Evolutionary conservation across 2,113 vertebrate species (phyloP).

Genomic region (Capra hircus): DNA sequence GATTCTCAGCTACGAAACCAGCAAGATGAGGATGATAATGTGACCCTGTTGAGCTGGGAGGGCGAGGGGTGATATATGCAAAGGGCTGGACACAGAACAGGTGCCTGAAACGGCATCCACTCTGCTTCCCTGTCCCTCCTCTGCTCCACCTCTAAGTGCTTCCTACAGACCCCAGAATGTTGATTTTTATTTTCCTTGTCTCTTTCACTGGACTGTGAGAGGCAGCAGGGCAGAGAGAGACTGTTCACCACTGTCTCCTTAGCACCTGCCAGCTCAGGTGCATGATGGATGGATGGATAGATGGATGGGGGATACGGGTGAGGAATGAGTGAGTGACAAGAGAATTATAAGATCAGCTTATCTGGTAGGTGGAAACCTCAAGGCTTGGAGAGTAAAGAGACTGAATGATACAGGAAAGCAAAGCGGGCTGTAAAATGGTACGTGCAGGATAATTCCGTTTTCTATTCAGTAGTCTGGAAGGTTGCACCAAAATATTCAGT

Average conservation of each 20-base stretch:
- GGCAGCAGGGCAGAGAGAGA: background rate
- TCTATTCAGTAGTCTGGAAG: background rate
- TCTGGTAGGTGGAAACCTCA: background rate
- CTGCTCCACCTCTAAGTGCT: background rate
- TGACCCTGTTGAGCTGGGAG: no score
- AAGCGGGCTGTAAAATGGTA: background rate
- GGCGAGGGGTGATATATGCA: background rate
- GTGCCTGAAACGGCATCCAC: background rate
- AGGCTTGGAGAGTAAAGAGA: background rate
- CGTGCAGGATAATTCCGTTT: rapidly evolving
- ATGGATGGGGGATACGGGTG: no score
- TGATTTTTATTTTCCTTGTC: background rate
- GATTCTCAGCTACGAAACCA: background rate
- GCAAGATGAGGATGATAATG: background rate
- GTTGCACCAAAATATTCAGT: background rate
- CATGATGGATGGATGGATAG: background rate
- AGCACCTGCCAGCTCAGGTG: background rate
- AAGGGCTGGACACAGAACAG: background rate
- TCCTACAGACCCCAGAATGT: background rate
- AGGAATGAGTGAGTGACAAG: background rate
- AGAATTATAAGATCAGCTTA: background rate
- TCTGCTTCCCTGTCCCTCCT: background rate
- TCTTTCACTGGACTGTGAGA: background rate
- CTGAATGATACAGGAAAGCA: background rate
- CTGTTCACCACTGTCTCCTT: background rate